Base-by-base conservation (phyloP, 2,888 invertebrate genomes). In the Allacma fusca region DNA sequence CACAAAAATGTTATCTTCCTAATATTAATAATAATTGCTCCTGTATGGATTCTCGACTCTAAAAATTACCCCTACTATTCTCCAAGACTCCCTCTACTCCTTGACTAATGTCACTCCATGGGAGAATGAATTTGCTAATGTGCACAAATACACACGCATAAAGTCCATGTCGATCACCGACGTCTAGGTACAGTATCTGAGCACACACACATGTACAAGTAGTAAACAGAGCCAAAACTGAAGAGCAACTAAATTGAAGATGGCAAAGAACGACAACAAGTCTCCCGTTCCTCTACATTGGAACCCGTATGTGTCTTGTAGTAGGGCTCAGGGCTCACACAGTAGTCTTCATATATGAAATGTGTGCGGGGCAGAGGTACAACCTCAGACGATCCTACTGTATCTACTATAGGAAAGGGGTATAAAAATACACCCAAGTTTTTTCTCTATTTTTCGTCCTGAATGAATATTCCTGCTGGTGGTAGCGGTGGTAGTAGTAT, bases 171-270 rank as follows among this genome's bases (percentile, higher is more conserved):
- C n/a, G 19, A 50, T 9, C 2, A 50, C 16, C 16, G 50, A 50
- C 4, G 34, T 34, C 34, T 34, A 16, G 19, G 50, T 16, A 50
- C 50, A n/a, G 13, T 13, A 40, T n/a, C 40, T 40, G 40, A 9
- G 40, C 19, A n/a, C 50, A 19, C 50, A 50, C 50, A 50, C n/a
- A n/a, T 50, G n/a, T 50, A 50, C 16, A 19, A 71, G 24, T 23
- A 12, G 59, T 59, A 57, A 28, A 59, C 50, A 21, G 44, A 57
- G 57, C 12, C 57, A 71, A 71, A 57, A 71, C 57, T 59, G 71
- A 71, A 59, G 26, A 57, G 21, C 21, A 50, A 70, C 70, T 70
- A 59, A 71, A 71, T 59, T 57, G 71, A 59, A 71, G 24, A 70
- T 16, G 43, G n/a, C n/a, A 57, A 28, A 44, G 19, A 71, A 57